These are phyloP conservation scores for Limulus polyphemus DNA, from an alignment of 2,888 invertebrate species.

Conservation along the genomic window DNA sequence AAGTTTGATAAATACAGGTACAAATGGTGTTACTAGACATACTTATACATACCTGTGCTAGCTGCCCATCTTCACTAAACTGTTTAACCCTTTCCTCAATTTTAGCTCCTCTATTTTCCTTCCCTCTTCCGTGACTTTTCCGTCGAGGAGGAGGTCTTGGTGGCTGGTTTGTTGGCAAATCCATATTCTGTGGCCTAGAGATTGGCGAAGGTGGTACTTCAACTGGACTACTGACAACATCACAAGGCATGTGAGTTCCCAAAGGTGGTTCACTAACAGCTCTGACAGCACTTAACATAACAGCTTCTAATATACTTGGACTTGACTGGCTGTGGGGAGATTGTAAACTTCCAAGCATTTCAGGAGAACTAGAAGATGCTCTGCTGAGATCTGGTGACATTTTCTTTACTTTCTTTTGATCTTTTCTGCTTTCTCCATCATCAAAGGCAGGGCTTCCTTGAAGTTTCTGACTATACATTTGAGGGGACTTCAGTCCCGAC, in stretches of 20 bases:
- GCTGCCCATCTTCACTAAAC: constrained; percentile 14
- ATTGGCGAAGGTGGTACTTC: background rate
- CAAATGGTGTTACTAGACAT: no score
- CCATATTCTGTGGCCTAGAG: constrained; percentile 11
- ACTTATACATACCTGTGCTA: no score
- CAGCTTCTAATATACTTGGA: constrained; percentile 13
- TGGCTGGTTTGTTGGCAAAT: constrained; percentile 16
- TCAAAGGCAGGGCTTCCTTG: no score
- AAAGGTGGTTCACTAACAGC: background rate
- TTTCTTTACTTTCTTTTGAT: background rate
- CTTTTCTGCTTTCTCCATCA: no score
- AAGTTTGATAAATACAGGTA: no score
- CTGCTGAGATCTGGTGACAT: background rate
- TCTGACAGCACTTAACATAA: constrained; percentile 2
- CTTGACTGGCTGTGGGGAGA: constrained; percentile 16
- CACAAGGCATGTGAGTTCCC: background rate
- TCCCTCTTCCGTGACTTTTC: constrained; percentile 15
- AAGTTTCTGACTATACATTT: background rate
- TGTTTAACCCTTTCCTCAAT: constrained; percentile 17
- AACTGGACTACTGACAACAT: no score
- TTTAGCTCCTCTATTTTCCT: constrained; percentile 17
- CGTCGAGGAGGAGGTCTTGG: constrained; percentile 21
- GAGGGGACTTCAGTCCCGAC: background rate
- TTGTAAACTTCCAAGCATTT: constrained; percentile 1
- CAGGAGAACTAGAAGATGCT: background rate